These are phyloP conservation scores for Intellagama lesueurii DNA, from an alignment of 2,797 vertebrate species.

Conservation along the genomic window DNA sequence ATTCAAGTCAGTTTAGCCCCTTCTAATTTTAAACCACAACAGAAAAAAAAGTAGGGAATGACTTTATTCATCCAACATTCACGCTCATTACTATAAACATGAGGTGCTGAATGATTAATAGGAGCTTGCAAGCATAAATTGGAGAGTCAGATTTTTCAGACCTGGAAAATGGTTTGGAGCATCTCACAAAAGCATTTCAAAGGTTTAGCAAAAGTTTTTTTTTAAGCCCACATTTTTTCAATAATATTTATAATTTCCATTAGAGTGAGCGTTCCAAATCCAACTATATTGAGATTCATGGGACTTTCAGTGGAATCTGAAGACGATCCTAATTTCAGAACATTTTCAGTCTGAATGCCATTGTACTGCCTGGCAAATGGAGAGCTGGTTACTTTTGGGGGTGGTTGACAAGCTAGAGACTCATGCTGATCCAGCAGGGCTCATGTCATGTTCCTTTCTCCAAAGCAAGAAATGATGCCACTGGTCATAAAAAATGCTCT, in stretches of 20 bases:
- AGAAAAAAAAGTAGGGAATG: slow-evolving; percentile 38
- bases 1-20: slow-evolving; percentile 29
- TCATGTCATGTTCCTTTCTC: neutral
- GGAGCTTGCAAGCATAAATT: slow-evolving; percentile 14
- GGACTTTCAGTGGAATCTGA: neutral
- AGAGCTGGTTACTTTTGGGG: neutral
- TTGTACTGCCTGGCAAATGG: neutral
- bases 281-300: neutral
- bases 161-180: slow-evolving; percentile 42
- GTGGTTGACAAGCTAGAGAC: neutral
- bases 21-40: slow-evolving; percentile 45
- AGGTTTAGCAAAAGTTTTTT: neutral
- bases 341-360: neutral
- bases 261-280: slow-evolving; percentile 7
- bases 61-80: slow-evolving; percentile 26
- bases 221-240: no score
- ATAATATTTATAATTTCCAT: slow-evolving; percentile 42
- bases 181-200: slow-evolving; percentile 7
- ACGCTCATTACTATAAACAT: slow-evolving; percentile 32
- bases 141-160: slow-evolving; percentile 28
- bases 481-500: neutral
- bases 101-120: slow-evolving; percentile 51
- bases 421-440: neutral
- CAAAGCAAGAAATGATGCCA: neutral
- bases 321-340: neutral